A percentile compares a stretch with the other conserved stretches of the same genome.
Conservation (phyloP, 2,113 vertebrate species). For the Sitta europaea region DNA sequence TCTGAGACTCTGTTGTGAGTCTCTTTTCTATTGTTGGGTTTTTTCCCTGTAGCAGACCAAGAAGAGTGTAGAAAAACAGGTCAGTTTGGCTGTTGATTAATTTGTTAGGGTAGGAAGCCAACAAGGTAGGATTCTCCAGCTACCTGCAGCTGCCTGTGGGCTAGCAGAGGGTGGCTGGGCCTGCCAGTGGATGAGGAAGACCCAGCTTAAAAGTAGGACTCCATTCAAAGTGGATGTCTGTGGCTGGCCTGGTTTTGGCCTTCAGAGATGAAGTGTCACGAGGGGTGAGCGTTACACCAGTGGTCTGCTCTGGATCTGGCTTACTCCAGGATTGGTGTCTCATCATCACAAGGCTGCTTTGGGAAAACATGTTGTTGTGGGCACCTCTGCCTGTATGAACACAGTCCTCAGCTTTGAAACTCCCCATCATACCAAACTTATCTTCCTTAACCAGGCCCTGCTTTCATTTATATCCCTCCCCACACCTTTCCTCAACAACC, state of each 20-base stretch:
- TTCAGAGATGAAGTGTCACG: background rate
- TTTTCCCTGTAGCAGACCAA: background rate
- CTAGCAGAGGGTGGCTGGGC: background rate
- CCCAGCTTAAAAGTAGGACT: background rate
- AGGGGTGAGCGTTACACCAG: background rate
- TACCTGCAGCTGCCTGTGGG: background rate
- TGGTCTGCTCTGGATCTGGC: background rate
- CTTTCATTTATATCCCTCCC: background rate
- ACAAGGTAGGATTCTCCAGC: background rate
- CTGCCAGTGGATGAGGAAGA: background rate
- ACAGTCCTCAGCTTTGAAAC: background rate
- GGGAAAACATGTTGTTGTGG: background rate
- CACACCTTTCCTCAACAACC: background rate
- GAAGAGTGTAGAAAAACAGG: background rate
- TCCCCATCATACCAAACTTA: background rate
- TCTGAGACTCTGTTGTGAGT: background rate
- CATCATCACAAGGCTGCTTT: background rate
- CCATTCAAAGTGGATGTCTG: background rate
- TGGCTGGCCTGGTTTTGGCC: background rate
- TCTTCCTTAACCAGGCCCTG: background rate
- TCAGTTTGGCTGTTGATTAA: background rate
- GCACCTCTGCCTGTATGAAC: background rate
- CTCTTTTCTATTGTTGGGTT: background rate
- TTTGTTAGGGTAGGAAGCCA: background rate
- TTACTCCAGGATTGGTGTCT: background rate